Evolutionary conservation across 2,888 invertebrate species (phyloP).

Genomic region (Ischnus inquisitorius): DNA sequence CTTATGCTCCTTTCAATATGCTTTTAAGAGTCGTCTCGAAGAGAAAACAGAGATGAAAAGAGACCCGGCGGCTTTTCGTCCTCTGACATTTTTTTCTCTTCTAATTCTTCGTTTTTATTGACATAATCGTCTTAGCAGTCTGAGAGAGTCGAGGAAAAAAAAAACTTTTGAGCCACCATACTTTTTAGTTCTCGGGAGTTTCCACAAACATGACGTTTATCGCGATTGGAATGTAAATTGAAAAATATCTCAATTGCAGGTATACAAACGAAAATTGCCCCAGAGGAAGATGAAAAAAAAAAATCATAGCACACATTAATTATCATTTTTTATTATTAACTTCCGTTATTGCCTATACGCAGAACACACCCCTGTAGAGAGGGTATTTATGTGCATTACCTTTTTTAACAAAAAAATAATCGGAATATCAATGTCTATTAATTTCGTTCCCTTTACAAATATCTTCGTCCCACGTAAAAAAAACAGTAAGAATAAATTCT

Average conservation of each 20-base stretch:
- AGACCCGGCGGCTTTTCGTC: conserved; percentile 78
- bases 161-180: conserved; percentile 66
- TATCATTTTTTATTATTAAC: conserved; percentile 5
- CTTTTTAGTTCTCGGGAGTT: conserved; percentile 33
- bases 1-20: conserved; percentile 79
- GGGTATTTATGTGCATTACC: no score
- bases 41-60: conserved; percentile 36
- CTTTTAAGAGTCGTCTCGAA: conserved; percentile 62
- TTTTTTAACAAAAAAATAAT: no score
- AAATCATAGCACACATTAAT: neutral
- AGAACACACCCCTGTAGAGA: no score
- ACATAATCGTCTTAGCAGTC: conserved; percentile 80
- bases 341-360: neutral
- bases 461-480: no score
- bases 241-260: conserved; percentile 7
- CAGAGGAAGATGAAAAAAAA: neutral
- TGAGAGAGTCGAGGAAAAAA: conserved; percentile 39
- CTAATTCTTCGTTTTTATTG: conserved; percentile 69
- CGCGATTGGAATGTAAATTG: conserved; percentile 19
- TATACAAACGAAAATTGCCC: conserved; percentile 26
- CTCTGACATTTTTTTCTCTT: conserved; percentile 78
- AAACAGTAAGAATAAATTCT: no score
- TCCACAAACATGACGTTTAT: conserved; percentile 1
- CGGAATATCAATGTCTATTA: no score
- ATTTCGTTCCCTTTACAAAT: no score